A percentile compares a stretch with the other conserved stretches of the same genome.
Conservation (phyloP, 2,888 invertebrate genomes). For the Sminthurinus aureus region DNA sequence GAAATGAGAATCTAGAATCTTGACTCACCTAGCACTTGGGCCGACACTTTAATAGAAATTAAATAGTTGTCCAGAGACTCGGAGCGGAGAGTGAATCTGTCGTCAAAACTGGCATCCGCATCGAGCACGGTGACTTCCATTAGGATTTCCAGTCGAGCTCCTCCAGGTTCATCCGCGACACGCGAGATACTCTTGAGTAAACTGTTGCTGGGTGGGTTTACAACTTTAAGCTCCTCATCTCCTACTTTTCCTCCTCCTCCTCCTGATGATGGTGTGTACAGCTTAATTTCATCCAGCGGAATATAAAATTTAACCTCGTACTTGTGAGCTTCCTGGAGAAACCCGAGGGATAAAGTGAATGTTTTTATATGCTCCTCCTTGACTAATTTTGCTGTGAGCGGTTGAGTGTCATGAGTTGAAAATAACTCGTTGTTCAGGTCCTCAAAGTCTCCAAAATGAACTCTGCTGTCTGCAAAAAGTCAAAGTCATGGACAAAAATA, state of each 20-base stretch:
- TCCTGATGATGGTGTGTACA: conserved; percentile 33
- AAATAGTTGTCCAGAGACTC: conserved; percentile 44
- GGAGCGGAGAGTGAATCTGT: conserved; percentile 48
- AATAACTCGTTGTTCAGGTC: conserved; percentile 42
- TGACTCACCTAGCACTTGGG: conserved; percentile 55
- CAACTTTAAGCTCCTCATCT: conserved; percentile 27
- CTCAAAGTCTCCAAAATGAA: conserved; percentile 54
- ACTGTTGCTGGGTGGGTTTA: conserved; percentile 20
- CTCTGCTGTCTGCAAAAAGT: conserved; percentile 51
- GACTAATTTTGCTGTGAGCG: conserved; percentile 49
- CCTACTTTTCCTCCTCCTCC: neutral
- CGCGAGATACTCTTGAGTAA: conserved; percentile 15
- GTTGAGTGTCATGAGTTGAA: conserved; percentile 46
- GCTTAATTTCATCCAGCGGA: conserved; percentile 49
- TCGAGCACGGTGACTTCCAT: conserved; percentile 40
- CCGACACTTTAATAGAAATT: conserved; percentile 49
- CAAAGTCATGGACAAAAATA: neutral
- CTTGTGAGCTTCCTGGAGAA: conserved; percentile 55
- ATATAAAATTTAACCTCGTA: conserved; percentile 54
- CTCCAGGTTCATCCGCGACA: conserved; percentile 18
- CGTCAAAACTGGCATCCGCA: conserved; percentile 47
- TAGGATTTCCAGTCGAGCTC: conserved; percentile 22
- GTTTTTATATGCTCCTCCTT: conserved; percentile 52
- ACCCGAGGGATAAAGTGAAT: conserved; percentile 55
- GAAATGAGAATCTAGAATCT: conserved; percentile 13